Percentiles rank a stretch among this genome's conserved stretches.
phyloP scores from a whole-genome alignment of 2,113 vertebrate genomes.

The Amazona vittata region DNA sequence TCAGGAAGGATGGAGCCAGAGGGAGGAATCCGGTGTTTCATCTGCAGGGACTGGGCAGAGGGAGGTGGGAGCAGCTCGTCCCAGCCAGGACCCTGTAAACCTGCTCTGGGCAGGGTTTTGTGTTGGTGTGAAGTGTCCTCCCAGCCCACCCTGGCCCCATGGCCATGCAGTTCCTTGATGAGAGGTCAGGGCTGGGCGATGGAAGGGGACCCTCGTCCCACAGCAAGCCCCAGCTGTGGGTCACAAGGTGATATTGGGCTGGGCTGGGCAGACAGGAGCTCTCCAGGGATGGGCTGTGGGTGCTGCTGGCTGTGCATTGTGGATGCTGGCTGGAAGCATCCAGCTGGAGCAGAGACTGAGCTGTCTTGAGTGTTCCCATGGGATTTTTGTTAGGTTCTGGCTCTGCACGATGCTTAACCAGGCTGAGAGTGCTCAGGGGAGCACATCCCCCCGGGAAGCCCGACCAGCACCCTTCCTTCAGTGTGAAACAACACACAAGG shows the following conservation, averaged over 20 bases:
- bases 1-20: not conserved
- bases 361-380: not conserved
- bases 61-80: not conserved
- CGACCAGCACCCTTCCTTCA: not conserved
- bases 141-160: accelerated
- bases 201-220: not conserved
- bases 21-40: not conserved
- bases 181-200: accelerated
- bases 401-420: not conserved
- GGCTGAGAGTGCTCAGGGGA: not conserved
- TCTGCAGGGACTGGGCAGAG: accelerated
- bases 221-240: not conserved
- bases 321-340: not conserved
- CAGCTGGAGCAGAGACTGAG: not conserved
- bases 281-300: not conserved
- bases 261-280: not conserved
- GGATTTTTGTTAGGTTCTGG: not conserved
- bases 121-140: not conserved
- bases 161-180: accelerated
- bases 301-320: not conserved
- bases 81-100: accelerated
- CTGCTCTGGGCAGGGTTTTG: not conserved
- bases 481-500: not conserved
- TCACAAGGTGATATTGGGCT: not conserved
- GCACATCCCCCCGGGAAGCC: not conserved